A percentile compares a stretch with the other conserved stretches of the same genome.
Evolutionary conservation across 2,888 invertebrate genomes (phyloP).

Genomic region (Druceiella hillmani): DNA sequence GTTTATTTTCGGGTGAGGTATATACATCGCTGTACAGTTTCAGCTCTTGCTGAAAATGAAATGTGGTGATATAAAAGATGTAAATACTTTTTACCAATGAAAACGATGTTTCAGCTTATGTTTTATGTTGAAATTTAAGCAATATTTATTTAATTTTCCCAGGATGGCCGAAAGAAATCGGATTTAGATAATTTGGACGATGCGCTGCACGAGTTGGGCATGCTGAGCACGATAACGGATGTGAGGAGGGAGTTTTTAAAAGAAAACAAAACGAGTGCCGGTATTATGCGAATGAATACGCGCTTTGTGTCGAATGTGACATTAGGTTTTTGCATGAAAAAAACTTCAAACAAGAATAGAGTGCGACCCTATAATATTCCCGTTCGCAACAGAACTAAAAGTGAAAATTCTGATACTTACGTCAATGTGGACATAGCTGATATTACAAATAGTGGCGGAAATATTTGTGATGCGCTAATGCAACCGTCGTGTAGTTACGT

Average conservation of each 20-base stretch:
- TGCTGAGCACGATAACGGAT: slow-evolving; percentile 55
- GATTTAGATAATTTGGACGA: slow-evolving; percentile 52
- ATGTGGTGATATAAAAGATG: no score
- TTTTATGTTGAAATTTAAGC: no score
- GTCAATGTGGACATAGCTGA: slow-evolving; percentile 23
- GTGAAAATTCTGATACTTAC: slow-evolving; percentile 53
- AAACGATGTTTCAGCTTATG: no score
- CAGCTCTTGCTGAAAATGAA: no score
- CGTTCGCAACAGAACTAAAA: slow-evolving; percentile 55
- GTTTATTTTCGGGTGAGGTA: no score
- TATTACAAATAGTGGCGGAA: slow-evolving; percentile 16
- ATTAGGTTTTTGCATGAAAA: slow-evolving; percentile 54
- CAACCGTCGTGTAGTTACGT: slow-evolving; percentile 29
- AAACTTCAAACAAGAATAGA: slow-evolving; percentile 49
- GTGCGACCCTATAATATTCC: slow-evolving; percentile 55
- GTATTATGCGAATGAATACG: slow-evolving; percentile 53
- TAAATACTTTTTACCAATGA: no score
- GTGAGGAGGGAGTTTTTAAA: slow-evolving; percentile 52
- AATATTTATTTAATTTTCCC: no score
- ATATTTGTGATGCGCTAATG: slow-evolving; percentile 30
- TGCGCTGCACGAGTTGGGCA: slow-evolving; percentile 55
- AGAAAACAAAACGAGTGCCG: slow-evolving; percentile 45
- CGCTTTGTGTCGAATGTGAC: slow-evolving; percentile 59
- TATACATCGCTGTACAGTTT: no score
- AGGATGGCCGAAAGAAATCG: slow-evolving; percentile 44